Conservation (phyloP, 2,797 vertebrate genomes). For the Hephaestus fuliginosus region DNA sequence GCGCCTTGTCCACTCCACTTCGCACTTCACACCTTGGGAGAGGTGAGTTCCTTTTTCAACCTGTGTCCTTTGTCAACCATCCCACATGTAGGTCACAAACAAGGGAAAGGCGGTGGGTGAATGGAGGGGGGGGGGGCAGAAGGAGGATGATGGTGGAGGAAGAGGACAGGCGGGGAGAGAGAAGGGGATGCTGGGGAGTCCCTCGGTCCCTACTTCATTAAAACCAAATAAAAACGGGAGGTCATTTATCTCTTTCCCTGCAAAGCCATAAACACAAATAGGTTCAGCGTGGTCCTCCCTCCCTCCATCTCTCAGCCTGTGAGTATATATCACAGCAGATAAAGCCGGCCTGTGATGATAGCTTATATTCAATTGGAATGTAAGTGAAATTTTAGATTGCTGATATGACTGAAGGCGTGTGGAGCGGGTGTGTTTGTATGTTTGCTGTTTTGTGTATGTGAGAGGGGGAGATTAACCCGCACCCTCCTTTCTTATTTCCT, state of each 20-base stretch:
- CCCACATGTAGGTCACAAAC: conserved; percentile 86
- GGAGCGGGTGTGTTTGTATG: conserved; percentile 40
- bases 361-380: conserved; percentile 82
- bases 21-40: conserved; percentile 46
- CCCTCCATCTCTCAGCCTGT: conserved; percentile 57
- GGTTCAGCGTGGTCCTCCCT: conserved; percentile 63
- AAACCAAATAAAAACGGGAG: conserved; percentile 88
- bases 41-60: conserved; percentile 55
- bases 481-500: conserved; percentile 57
- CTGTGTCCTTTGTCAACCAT: conserved; percentile 75
- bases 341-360: conserved; percentile 78
- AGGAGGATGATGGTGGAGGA: conserved; percentile 51
- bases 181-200: conserved; percentile 78
- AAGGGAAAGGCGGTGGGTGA: conserved; percentile 51
- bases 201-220: conserved; percentile 89
- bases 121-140: conserved; percentile 43
- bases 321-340: conserved; percentile 84
- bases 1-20: conserved; percentile 52
- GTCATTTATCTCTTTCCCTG: conserved; percentile 87
- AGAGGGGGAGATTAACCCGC: conserved; percentile 58
- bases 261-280: conserved; percentile 88
- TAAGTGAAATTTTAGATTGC: conserved; percentile 81
- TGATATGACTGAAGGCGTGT: conserved; percentile 78
- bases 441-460: conserved; percentile 42
- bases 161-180: conserved; percentile 68